Base-by-base conservation (phyloP, 2,888 invertebrate genomes). In the Zygogramma bicolorata region DNA sequence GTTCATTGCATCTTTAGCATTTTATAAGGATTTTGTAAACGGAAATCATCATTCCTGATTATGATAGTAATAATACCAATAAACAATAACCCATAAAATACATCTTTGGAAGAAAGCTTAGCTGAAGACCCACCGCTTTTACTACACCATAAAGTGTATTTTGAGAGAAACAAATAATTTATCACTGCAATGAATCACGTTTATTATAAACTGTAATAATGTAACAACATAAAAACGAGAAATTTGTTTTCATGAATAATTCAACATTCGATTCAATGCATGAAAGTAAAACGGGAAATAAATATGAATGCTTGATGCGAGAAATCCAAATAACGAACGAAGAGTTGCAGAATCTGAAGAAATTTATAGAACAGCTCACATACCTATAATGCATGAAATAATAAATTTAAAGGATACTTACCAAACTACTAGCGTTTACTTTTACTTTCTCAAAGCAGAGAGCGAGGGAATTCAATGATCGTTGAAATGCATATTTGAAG, bases 321-420 rank as follows among this genome's bases (percentile, higher is more conserved):
- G 46, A 46, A 46, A 46, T 46, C 46, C 46, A 46, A 46, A 46
- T 22, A 20, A 46, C 20, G 20, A 18, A 18, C 18, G 46, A 46
- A 46, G 46, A 46, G 20, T 46, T 46, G 46, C 10, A 46, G 46
- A 46, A 46, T 46, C 20, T 20, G 46, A 46, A 46, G 46, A 46
- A 46, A 46, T 46, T 46, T 22, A 46, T 46, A 46, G 46, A 46
- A 46, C 46, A 46, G 46, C 46, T 46, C 46, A 20, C 46, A 46
- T 20, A 46, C 46, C 20, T 46, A 46, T 22, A 46, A 46, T 46
- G 46, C 20, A 46, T 46, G 20, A 46, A 46, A 46, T 46, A 46
- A 46, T 46, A 46, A 46, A 46, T 46, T 46, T 46, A 22, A 20
- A 46, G 20, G 20, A 46, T 46, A 46, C 46, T 20, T 46, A 20